Percentiles rank a stretch among this genome's conserved stretches.
Evolutionary conservation across 2,888 invertebrate genomes (phyloP).

Genomic region (Plagodis dolabraria): DNA sequence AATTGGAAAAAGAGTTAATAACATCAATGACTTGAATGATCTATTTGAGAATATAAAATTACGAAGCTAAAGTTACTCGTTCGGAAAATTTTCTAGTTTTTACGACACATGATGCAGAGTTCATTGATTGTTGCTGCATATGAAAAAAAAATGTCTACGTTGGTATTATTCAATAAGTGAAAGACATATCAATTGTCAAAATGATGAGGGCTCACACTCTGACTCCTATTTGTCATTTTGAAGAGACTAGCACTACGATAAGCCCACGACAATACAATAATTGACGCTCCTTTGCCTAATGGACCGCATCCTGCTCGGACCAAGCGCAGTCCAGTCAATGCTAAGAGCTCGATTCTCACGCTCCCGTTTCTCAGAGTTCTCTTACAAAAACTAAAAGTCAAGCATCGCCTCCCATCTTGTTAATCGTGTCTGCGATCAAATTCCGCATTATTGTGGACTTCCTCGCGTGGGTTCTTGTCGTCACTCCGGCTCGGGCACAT

Average conservation of each 20-base stretch:
- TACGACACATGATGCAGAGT: too few relatives aligned
- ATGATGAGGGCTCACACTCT: constrained; percentile 51
- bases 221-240: constrained; percentile 62
- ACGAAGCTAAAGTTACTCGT: too few relatives aligned
- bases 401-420: constrained; percentile 42
- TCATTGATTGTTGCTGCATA: too few relatives aligned
- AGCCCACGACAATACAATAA: constrained; percentile 83
- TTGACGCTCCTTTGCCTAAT: constrained; percentile 80
- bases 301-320: constrained; percentile 74
- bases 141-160: background rate
- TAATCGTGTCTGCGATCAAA: constrained; percentile 50
- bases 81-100: too few relatives aligned
- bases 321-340: constrained; percentile 79
- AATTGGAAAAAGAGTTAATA: too few relatives aligned
- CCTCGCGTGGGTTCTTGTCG: constrained; percentile 62
- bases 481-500: constrained; percentile 27
- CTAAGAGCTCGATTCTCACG: constrained; percentile 68
- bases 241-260: constrained; percentile 76
- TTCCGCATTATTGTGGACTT: constrained; percentile 58
- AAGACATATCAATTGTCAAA: constrained; percentile 36
- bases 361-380: constrained; percentile 41
- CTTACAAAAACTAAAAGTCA: constrained; percentile 36
- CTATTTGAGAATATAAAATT: too few relatives aligned
- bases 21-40: too few relatives aligned
- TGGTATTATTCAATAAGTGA: background rate